Evolutionary conservation across 64 coral and sea anemone genomes (phyloP), one percentile per base, ranked within the genome.

Genomic region (Cladopsammia gracilis): DNA sequence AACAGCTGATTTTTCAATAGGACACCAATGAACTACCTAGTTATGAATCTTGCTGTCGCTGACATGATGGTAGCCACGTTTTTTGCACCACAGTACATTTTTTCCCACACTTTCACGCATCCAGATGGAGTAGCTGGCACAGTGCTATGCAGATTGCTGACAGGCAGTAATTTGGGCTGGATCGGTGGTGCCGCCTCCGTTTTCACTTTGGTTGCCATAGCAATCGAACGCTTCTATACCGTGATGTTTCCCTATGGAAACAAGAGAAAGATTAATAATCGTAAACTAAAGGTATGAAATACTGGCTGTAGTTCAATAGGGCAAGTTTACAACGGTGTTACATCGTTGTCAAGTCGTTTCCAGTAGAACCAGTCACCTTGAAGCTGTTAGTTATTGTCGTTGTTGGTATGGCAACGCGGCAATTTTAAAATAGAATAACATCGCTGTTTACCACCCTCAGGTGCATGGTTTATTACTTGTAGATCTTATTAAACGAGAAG

Each of bases 271-370:
- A 18, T 71, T 26, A 71, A 0, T 34, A 71, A 34, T 26, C 22
- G 68, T 71, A 71, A 34, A 71, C 68, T 71, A 7, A 71, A 71
- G 68, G 68, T 71, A n/a, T 23, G 68, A 34, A 71, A 71, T 34
- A 34, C 2, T 34, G 34, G 34, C 34, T 34, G 34, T 34, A 34
- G 34, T 34, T 34, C 34, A 34, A 34, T 15, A 6, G 15, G 22
- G 62, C 62, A 6, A 5, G 11, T 66, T 66, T 66, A n/a, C 22
- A 15, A 66, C 34, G 34, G 34, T 34, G 34, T 34, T 34, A 34
- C 34, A n/a, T 66, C 9, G 22, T 7, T 15, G 22, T 15, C 62
- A 20, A 66, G 22, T 66, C 16, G 62, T 57, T 57, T 57, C 7
- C 54, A 13, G 7, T 57, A 66, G 62, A 20, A 14, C 5, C 22